Base-by-base conservation (phyloP, 1,140 invertebrate genomes). In the Calephelis virginiensis region DNA sequence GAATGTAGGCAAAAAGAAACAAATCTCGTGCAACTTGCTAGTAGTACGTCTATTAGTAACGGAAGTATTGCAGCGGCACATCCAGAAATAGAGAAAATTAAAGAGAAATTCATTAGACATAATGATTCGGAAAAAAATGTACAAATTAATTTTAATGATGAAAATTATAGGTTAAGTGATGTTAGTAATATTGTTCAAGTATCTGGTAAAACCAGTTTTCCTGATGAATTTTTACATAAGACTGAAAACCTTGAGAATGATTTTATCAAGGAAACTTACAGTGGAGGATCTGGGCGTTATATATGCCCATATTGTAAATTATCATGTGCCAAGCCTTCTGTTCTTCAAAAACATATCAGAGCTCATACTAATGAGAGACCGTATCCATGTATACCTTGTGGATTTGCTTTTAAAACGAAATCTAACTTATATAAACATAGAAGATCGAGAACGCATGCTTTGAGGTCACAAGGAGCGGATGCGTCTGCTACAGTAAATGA, bases 391-490 rank as follows among this genome's bases (percentile, higher is more conserved):
- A 90, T 93, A 60, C 94, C 95, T 28, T 98, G 97, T 86, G 97
- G 96, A 63, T 97, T 98, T 86, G 96, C 96, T 64, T 98, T 98
- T 91, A 98, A 98, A 89, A 98, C 97, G 3, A 97, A 97, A 82
- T 98, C 97, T 74, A 98, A 98, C 86, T 92, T 98, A 66, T 97
- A 97, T 85, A 98, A 98, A 86, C 97, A 98, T 83, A 95, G 96
- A 77, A 89, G 93, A 81, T 97, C 97, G 0, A 92, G 96, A 70
- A 94, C 97, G 12, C 97, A 98, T 80, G 94, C 94, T 28, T 92
- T 96, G 56, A 94, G 95, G 73, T 86, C 93, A 71, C 93, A 94
- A 68, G 94, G 94, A 43, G 83, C 91, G 38, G 94, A 95, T 75
- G 76, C 92, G 43, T 77, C 92, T 7, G 76, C 76, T 11, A 72